Conservation (phyloP, 2,797 vertebrate species). For the Psittacula derbiana region DNA sequence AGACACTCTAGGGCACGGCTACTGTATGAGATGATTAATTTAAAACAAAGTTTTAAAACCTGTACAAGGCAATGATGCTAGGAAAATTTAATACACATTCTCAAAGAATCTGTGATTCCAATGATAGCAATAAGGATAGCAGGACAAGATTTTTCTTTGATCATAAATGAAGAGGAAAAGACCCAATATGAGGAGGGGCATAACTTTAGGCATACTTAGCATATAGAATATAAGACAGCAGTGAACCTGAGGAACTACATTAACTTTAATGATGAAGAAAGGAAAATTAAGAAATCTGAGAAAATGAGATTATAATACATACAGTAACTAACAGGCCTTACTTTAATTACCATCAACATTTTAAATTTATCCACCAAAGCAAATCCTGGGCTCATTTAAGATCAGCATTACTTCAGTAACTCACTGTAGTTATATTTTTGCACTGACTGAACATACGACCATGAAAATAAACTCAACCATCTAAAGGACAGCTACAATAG, state of each 20-base stretch:
- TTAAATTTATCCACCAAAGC: background rate
- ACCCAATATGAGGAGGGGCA: background rate
- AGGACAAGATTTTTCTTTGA: background rate
- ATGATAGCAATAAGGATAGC: background rate
- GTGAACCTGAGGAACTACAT: background rate
- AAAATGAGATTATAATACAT: background rate
- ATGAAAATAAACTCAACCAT: background rate
- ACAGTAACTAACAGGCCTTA: background rate
- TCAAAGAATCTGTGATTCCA: background rate
- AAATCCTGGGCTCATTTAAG: background rate
- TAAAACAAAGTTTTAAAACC: background rate
- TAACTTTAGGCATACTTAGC: background rate
- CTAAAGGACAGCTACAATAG: background rate
- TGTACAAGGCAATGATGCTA: background rate
- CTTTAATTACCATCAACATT: background rate
- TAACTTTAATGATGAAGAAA: background rate
- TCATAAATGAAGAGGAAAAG: background rate
- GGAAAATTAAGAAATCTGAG: background rate
- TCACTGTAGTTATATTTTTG: background rate
- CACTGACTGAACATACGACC: background rate
- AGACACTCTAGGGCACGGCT: background rate
- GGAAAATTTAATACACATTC: background rate
- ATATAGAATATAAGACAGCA: background rate
- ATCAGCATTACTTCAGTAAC: background rate
- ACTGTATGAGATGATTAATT: background rate